Base-by-base conservation (phyloP, 2,888 invertebrate species). In the Fragum fragum region DNA sequence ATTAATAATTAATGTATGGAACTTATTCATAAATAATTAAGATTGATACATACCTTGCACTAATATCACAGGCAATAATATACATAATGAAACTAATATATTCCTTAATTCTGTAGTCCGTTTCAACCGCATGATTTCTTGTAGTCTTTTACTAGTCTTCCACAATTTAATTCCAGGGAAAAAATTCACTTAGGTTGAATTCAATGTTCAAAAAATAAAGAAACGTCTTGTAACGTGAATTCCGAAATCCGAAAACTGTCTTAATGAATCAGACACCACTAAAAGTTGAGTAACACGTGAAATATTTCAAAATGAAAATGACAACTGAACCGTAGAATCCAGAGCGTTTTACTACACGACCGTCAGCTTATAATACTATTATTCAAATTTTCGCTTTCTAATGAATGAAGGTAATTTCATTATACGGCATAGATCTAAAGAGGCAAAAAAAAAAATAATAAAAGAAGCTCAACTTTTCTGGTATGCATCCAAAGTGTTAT, bases 221-320 rank as follows among this genome's bases (percentile, higher is more conserved):
- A 9, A 36, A 36, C 9, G 5, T 36, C 32, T 36, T 36, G 6
- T 5, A 16, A 7, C 3, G 3, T 52, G n/a, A 23, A 57, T 28
- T 28, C 57, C 57, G 57, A 57, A 57, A 57, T 28, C 6, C 23
- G 28, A 57, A 57, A 57, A 57, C 2, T 5, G 6, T 57, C 26
- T 14, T 6, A 57, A 57, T 57, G 57, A 57, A 57, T 57, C 57
- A 57, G 47, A 47, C 47, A 14, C 47, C n/a, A 47, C 47, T 47
- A 21, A 57, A 26, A 18, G 63, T 63, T 63, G 32, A 63, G 63
- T 32, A 63, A 63, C n/a, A 63, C 32, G 26, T 63, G 32, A 63
- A 63, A 63, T 63, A 63, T 63, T 63, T 63, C n/a, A 36, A 63
- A 63, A 63, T 63, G 63, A 63, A 63, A 63, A 63, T 63, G 36